Conservation (phyloP, 2,113 vertebrate species). For the Thalassarche chlororhynchos region DNA sequence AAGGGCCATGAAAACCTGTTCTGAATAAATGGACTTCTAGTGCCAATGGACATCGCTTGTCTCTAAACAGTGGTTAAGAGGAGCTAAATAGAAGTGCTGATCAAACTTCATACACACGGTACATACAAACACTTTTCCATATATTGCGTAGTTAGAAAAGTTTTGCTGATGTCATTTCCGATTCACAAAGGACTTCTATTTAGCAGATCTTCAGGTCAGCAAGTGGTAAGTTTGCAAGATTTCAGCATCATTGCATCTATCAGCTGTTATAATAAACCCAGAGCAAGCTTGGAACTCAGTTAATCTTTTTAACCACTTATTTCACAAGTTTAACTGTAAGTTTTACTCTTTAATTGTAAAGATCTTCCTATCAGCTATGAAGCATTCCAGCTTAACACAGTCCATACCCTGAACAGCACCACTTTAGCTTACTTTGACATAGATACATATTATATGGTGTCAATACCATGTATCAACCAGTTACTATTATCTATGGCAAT, state of each 20-base stretch:
- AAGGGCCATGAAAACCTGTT: not conserved
- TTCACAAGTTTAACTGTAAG: not conserved
- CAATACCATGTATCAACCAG: not conserved
- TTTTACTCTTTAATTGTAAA: not conserved
- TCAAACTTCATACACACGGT: not conserved
- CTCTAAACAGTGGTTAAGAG: not conserved
- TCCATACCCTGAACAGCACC: not conserved
- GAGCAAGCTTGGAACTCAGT: not conserved
- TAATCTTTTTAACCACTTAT: not conserved
- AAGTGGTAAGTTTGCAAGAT: not conserved
- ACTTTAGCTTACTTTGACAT: not conserved
- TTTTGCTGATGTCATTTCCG: not conserved
- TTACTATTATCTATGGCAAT: not conserved
- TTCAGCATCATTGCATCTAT: not conserved
- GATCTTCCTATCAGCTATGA: not conserved
- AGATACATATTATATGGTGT: not conserved
- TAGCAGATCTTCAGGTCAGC: not conserved
- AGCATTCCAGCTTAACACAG: not conserved
- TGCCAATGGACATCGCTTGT: not conserved
- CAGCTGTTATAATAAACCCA: not conserved
- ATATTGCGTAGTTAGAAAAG: not conserved
- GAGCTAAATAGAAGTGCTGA: not conserved
- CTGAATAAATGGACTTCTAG: not conserved
- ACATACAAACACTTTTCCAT: not conserved
- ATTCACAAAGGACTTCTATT: not conserved